Percentiles rank a stretch among this genome's conserved stretches.
Conservation (phyloP, 1,140 invertebrate species). For the Diorhabda elongata region DNA sequence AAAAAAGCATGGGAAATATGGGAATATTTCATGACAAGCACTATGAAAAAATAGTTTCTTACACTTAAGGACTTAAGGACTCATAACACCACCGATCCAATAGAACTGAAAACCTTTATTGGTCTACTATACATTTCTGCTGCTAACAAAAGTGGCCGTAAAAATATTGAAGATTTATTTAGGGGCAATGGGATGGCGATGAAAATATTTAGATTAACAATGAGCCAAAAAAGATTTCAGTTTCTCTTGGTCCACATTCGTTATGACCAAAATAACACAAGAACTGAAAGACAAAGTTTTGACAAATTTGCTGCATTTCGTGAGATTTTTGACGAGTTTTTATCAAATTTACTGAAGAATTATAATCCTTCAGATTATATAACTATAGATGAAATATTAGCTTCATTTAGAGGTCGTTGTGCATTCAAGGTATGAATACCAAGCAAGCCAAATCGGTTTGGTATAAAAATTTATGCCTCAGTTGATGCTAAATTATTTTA, state of each 20-base stretch:
- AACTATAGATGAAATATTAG: background rate
- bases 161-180: background rate
- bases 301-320: background rate
- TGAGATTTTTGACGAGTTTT: background rate
- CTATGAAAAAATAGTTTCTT: too few species aligned
- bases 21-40: too few species aligned
- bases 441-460: background rate
- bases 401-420: background rate
- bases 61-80: too few species aligned
- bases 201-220: background rate
- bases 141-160: background rate
- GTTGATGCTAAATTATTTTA: background rate
- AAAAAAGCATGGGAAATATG: too few species aligned
- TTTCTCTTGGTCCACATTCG: background rate
- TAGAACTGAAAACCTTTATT: background rate
- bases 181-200: background rate
- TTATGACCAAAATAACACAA: background rate
- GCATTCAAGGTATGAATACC: background rate
- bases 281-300: background rate
- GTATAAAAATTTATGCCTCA: background rate
- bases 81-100: background rate
- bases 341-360: background rate
- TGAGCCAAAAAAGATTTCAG: background rate
- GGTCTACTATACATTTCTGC: background rate
- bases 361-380: background rate